Evolutionary conservation across 2,797 vertebrate genomes (phyloP).

Genomic region (Xyrichtys novacula): DNA sequence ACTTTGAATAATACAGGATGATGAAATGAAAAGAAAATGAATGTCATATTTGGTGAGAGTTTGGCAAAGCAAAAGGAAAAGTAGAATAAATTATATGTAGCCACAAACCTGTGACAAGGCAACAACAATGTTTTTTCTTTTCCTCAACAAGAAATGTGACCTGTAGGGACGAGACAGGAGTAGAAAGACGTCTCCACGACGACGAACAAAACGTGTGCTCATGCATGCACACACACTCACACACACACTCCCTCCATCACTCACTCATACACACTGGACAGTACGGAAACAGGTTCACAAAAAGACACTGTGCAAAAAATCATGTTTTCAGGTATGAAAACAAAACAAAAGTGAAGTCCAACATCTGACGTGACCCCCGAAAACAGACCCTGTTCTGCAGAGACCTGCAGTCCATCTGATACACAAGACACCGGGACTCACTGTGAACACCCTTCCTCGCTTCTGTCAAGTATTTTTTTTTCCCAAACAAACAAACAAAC

Average conservation of each 20-base stretch:
- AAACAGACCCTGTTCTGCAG: constrained; percentile 77
- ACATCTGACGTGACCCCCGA: constrained; percentile 40
- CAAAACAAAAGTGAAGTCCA: constrained; percentile 59
- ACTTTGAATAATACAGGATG: constrained; percentile 75
- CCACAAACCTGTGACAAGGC: constrained; percentile 86
- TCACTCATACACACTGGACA: constrained; percentile 56
- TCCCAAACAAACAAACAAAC: constrained; percentile 50
- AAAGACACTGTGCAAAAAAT: constrained; percentile 86
- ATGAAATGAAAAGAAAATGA: constrained; percentile 62
- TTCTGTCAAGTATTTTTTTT: constrained; percentile 68
- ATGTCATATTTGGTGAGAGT: constrained; percentile 84
- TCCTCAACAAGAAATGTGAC: constrained; percentile 67
- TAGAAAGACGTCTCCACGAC: constrained; percentile 69
- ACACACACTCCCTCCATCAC: constrained; percentile 40
- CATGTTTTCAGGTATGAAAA: constrained; percentile 76
- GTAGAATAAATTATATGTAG: constrained; percentile 82
- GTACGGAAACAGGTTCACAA: constrained; percentile 73
- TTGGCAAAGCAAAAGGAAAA: constrained; percentile 80
- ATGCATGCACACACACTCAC: constrained; percentile 76
- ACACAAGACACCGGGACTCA: constrained; percentile 67
- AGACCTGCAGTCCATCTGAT: constrained; percentile 79
- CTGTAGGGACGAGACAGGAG: constrained; percentile 62
- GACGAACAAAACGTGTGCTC: constrained; percentile 69
- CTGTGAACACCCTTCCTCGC: constrained; percentile 42
- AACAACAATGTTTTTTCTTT: constrained; percentile 71